Conservation (phyloP, 2,888 invertebrate genomes). For the Toxonevra muliebris region DNA sequence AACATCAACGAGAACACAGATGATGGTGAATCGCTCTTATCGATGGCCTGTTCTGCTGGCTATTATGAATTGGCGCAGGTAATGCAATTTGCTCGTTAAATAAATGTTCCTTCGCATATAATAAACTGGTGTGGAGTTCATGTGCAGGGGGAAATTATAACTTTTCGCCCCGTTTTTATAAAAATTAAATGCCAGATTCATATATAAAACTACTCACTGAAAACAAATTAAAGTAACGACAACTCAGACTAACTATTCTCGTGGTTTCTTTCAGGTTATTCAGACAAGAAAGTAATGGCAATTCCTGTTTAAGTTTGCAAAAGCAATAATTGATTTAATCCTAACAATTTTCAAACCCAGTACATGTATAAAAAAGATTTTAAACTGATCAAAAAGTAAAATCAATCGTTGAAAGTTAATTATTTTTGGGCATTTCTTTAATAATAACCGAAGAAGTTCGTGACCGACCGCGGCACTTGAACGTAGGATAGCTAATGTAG, state of each 20-base stretch:
- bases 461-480: no score
- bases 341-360: no score
- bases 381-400: no score
- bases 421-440: no score
- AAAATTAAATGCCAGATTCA: not conserved
- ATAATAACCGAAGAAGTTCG: no score
- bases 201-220: not conserved
- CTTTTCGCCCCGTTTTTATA: not conserved
- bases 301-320: not conserved
- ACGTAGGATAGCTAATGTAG: no score
- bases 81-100: conserved; percentile 33
- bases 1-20: conserved; percentile 96
- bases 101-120: not conserved
- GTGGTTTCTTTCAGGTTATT: not conserved
- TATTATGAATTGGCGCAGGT: conserved; percentile 97
- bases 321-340: not conserved
- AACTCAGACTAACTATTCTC: not conserved
- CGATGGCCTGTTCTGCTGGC: conserved; percentile 96
- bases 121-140: no score
- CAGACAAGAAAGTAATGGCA: not conserved
- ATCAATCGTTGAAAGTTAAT: no score
- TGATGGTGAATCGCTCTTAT: conserved; percentile 95
- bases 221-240: not conserved
- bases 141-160: not conserved
- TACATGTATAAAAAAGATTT: no score